A percentile compares a stretch with the other conserved stretches of the same genome.
phyloP scores from a whole-genome alignment of 92 coral and sea anemone genomes.

The Palythoa grandis region DNA sequence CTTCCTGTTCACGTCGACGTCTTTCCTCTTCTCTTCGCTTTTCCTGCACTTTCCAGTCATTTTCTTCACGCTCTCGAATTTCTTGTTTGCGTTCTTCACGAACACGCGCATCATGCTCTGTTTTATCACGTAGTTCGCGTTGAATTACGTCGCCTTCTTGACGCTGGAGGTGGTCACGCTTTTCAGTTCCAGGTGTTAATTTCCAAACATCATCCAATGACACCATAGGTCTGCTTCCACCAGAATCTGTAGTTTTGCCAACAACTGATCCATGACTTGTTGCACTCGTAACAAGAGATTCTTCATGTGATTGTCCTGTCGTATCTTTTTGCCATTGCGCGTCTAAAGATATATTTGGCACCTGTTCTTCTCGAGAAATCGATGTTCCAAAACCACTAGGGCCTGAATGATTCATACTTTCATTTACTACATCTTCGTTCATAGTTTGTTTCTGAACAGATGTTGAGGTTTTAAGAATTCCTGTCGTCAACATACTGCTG shows the following conservation, averaged over 20 bases:
- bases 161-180: constrained; percentile 1
- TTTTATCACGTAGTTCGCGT: constrained; percentile 16
- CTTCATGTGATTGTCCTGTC: neutral
- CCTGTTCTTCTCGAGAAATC: neutral
- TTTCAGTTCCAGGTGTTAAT: constrained; percentile 16
- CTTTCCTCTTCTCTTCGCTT: constrained; percentile 55
- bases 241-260: neutral
- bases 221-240: constrained; percentile 8
- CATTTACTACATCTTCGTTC: neutral
- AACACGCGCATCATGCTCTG: constrained; percentile 26
- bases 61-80: constrained; percentile 59
- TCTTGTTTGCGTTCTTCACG: constrained; percentile 54
- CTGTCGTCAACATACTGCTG: constrained; percentile 56
- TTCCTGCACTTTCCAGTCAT: constrained; percentile 61
- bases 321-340: constrained; percentile 11
- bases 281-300: neutral
- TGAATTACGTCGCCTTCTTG: neutral
- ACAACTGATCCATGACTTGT: neutral
- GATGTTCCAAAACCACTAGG: neutral
- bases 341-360: constrained; percentile 24
- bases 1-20: constrained; percentile 65
- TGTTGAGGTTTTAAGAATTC: constrained; percentile 53
- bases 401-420: neutral
- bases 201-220: constrained; percentile 65
- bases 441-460: neutral